phyloP scores from a whole-genome alignment of 2,888 invertebrate genomes.

The Drosophila imparisetae region DNA sequence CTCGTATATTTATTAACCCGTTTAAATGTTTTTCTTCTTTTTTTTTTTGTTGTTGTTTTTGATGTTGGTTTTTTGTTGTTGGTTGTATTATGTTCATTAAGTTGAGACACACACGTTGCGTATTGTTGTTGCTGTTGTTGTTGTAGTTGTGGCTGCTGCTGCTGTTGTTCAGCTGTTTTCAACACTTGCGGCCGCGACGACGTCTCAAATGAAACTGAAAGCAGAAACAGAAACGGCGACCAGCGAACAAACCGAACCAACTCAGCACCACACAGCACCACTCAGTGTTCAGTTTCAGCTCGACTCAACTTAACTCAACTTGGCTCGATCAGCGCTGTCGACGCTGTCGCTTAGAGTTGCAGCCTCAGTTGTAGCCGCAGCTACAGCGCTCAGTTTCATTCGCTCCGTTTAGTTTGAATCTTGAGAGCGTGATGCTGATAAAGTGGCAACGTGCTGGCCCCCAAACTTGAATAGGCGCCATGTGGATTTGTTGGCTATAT shows the following conservation, averaged over 20 bases:
- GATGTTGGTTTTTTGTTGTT: conserved; percentile 16
- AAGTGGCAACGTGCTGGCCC: conserved; percentile 73
- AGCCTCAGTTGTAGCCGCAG: conserved; percentile 18
- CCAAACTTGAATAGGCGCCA: conserved; percentile 53
- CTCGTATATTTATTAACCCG: conserved; percentile 69
- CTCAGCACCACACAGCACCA: conserved; percentile 42
- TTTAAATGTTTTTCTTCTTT: conserved; percentile 57
- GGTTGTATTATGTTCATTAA: conserved; percentile 39
- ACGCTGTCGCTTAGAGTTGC: conserved; percentile 22
- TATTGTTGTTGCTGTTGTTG: conserved; percentile 20
- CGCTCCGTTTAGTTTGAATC: conserved; percentile 57
- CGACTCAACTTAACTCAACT: conserved; percentile 30
- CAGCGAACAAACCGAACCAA: conserved; percentile 47
- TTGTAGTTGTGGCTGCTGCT: conserved; percentile 17
- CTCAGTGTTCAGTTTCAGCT: conserved; percentile 27
- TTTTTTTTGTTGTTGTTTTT: conserved; percentile 6
- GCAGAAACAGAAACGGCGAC: conserved; percentile 73
- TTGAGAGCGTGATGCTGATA: conserved; percentile 76
- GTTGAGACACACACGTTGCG: conserved; percentile 51
- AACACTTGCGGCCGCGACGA: conserved; percentile 79
- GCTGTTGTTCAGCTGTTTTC: conserved; percentile 33
- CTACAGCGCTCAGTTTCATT: conserved; percentile 20
- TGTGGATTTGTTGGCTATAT: conserved; percentile 6
- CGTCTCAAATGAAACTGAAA: conserved; percentile 85
- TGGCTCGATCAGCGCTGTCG: conserved; percentile 33